Base-by-base conservation (phyloP, 2,888 invertebrate genomes). In the Pristionchus fissidentatus region DNA sequence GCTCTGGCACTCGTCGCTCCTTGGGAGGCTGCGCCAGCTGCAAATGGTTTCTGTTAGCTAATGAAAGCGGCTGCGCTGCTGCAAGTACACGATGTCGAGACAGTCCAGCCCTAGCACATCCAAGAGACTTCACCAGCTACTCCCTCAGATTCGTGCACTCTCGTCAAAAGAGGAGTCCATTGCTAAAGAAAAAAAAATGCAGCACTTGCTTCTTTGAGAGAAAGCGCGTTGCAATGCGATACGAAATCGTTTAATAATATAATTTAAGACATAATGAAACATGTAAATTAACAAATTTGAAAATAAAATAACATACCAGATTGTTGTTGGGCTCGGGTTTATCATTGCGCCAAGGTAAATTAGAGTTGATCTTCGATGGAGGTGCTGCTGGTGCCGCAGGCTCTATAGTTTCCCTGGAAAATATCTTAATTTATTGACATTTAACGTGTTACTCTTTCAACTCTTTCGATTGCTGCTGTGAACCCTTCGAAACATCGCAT, bases 1-100 rank as follows among this genome's bases (percentile, higher is more conserved):
- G 89, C 46, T 87, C 88, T 0, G 89, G 89, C 7, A 88, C 77
- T 41, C 66, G 86, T 82, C 87, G 87, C 49, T 84, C 80, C 32
- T 79, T 80, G 13, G 43, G 70, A 8, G n/a, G 41, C 8, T 8
- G 26, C 0, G 70, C 26, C 7, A 38, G 62, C 8, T 70, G 70
- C n/a, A n/a, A n/a, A n/a, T 38, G 80, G 55, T 41, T 66, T 10
- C 19, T 19, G 52, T 49, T 49, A 10, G 10, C 13, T 15, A 49
- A 49, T 49, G n/a, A n/a, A n/a, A n/a, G n/a, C n/a, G n/a, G n/a
- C n/a, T n/a, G n/a, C 49, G 43, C 46, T 46, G n/a, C n/a, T n/a
- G n/a, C n/a, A n/a, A n/a, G n/a, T n/a, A n/a, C n/a, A n/a, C n/a
- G n/a, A n/a, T n/a, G n/a, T n/a, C n/a, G n/a, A n/a, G n/a, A n/a